Base-by-base conservation (phyloP, 1,140 invertebrate species). In the Onthophagus taurus region DNA sequence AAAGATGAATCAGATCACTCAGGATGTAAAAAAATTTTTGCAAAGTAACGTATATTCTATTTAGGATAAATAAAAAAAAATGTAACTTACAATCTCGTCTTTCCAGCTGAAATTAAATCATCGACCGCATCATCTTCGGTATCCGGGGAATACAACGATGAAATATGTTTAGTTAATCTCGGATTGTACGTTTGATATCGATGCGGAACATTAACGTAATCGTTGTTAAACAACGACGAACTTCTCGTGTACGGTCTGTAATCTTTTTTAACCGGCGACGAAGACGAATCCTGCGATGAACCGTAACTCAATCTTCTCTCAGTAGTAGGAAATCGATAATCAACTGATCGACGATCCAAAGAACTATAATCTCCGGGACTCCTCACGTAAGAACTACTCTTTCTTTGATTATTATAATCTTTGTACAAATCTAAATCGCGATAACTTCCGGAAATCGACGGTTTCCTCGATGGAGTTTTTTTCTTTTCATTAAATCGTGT, bases 401-500 rank as follows among this genome's bases (percentile, higher is more conserved):
- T 41, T 26, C 38, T 24, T 29, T 41, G 38, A 2, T 18, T 21
- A 26, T n/a, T 26, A 26, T 41, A 37, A 21, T 60, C 54, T 39
- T 57, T 59, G 38, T 60, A 63, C 31, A 62, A 48, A 45, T 64
- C 60, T 20, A 62, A 47, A 52, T 63, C 58, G 41, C 54, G 55
- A 36, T 60, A 63, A 38, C 48, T 57, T 9, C 45, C 37, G 2
- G 45, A 48, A 2, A 57, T 12, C 11, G 45, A 59, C 0, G 52
- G 51, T 37, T 63, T 59, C 6, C 57, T 41, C n/a, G 53, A 66
- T n/a, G n/a, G n/a, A n/a, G n/a, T n/a, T 31, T 74, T 72, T 59
- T 81, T 83, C 53, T 82, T 76, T 53, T 87, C 83, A 54, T 91
- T 90, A 57, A 91, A 91, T 44, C 86, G 72, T 3, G 80, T 81